Percentiles rank a stretch among this genome's conserved stretches.
Evolutionary conservation across 2,888 invertebrate species (phyloP).

Genomic region (Helleia helle): DNA sequence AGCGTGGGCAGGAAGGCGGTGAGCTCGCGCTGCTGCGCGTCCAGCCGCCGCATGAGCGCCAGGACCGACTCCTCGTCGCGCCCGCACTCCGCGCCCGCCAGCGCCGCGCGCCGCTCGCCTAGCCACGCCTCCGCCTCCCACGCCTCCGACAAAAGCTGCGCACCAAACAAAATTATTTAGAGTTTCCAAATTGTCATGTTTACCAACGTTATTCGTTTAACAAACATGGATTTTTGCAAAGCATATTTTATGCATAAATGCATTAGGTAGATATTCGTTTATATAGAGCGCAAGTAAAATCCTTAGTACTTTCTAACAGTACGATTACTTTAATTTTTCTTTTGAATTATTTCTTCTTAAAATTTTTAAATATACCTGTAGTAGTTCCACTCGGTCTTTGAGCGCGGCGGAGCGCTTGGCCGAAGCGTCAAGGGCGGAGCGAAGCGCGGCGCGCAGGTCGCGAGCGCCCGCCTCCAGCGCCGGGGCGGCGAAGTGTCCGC

Average conservation of each 20-base stretch:
- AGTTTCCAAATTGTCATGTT: too few relatives aligned
- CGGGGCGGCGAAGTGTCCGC: conserved; percentile 88
- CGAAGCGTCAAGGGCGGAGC: conserved; percentile 81
- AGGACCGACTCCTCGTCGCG: conserved; percentile 94
- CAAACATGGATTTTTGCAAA: too few relatives aligned
- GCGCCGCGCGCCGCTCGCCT: conserved; percentile 83
- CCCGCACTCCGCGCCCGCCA: conserved; percentile 86
- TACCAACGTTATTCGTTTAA: too few relatives aligned
- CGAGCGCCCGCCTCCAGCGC: conserved; percentile 80
- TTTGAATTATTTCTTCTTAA: too few relatives aligned
- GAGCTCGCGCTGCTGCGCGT: conserved; percentile 86
- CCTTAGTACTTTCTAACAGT: too few relatives aligned
- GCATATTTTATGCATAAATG: too few relatives aligned
- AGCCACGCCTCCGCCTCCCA: conserved; percentile 96
- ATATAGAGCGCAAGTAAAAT: too few relatives aligned
- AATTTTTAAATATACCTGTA: conserved; percentile 40
- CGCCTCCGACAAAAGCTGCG: conserved; percentile 89
- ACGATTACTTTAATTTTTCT: too few relatives aligned
- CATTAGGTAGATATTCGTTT: too few relatives aligned
- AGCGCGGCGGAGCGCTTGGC: conserved; percentile 81
- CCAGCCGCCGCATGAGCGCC: conserved; percentile 86
- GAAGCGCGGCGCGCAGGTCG: conserved; percentile 80
- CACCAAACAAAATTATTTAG: too few relatives aligned
- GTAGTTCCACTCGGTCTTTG: conserved; percentile 47
- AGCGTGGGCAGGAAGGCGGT: conserved; percentile 83